A percentile compares a stretch with the other conserved stretches of the same genome.
Evolutionary conservation across 1,140 invertebrate genomes (phyloP).

Genomic region (Aphelenchoides fujianensis): DNA sequence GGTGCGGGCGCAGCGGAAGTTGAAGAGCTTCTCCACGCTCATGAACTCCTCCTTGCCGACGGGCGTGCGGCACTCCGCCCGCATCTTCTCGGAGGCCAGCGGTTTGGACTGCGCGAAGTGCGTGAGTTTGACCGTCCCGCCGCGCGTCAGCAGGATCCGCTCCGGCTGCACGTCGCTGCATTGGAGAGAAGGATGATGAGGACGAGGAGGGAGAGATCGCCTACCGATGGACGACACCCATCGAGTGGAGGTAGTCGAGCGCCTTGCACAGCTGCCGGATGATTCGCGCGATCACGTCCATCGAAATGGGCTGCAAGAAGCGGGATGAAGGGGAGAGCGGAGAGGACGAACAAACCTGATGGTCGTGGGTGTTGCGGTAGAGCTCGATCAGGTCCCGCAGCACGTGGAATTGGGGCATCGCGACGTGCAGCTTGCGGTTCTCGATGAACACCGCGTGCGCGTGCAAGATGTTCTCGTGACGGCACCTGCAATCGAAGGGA

Average conservation of each 20-base stretch:
- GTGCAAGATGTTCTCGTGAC: conserved; percentile 45
- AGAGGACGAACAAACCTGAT: background rate
- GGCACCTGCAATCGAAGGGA: conserved; percentile 27
- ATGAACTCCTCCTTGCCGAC: conserved; percentile 48
- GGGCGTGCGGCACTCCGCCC: conserved; percentile 36
- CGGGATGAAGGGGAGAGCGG: background rate
- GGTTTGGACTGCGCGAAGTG: conserved; percentile 40
- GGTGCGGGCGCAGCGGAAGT: background rate
- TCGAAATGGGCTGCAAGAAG: conserved; percentile 38
- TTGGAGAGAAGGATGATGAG: background rate
- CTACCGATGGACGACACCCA: conserved; percentile 44
- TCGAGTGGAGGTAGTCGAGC: conserved; percentile 34
- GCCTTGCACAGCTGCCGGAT: conserved; percentile 39
- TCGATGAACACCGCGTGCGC: conserved; percentile 38
- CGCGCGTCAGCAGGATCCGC: conserved; percentile 38
- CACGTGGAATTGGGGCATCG: conserved; percentile 38
- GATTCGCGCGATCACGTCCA: conserved; percentile 41
- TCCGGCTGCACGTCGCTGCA: conserved; percentile 45
- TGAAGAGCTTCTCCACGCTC: conserved; percentile 38
- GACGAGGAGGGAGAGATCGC: background rate
- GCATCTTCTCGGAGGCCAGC: conserved; percentile 11
- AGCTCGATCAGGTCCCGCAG: conserved; percentile 28
- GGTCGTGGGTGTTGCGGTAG: conserved; percentile 19
- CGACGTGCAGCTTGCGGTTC: conserved; percentile 34
- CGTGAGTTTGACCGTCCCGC: conserved; percentile 41